Evolutionary conservation across 2,888 invertebrate species (phyloP).

Genomic region (Oscheius onirici): DNA sequence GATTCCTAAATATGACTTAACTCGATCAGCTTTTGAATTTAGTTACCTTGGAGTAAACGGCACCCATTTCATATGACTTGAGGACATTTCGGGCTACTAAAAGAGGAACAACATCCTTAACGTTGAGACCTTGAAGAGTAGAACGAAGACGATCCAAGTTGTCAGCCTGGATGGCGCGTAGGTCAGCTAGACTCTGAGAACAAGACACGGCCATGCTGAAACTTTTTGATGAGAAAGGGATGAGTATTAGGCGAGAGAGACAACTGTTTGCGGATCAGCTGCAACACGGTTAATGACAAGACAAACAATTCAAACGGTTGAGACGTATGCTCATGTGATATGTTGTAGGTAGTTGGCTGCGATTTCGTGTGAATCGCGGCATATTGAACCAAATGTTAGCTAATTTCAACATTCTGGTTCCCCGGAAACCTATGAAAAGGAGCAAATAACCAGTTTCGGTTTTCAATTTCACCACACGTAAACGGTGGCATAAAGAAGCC

Average conservation of each 20-base stretch:
- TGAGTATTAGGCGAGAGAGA: background rate
- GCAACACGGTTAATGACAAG: slow-evolving; percentile 31
- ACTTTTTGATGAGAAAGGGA: background rate
- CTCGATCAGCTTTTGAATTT: background rate
- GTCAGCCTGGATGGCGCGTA: slow-evolving; percentile 59
- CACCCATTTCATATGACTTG: slow-evolving; percentile 63
- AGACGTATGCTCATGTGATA: slow-evolving; percentile 16
- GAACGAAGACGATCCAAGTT: slow-evolving; percentile 61
- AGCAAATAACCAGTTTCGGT: no score
- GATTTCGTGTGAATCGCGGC: slow-evolving; percentile 17
- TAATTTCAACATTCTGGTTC: slow-evolving; percentile 15
- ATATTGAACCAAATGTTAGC: slow-evolving; percentile 17
- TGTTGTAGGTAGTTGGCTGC: slow-evolving; percentile 4
- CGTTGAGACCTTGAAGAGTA: slow-evolving; percentile 50
- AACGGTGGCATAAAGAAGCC: no score
- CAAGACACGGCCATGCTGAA: slow-evolving; percentile 46
- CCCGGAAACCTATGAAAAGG: no score
- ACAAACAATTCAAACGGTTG: slow-evolving; percentile 18
- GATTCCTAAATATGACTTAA: slow-evolving; percentile 43
- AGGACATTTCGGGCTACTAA: slow-evolving; percentile 67
- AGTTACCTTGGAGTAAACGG: slow-evolving; percentile 61
- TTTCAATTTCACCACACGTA: no score
- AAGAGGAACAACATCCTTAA: slow-evolving; percentile 63
- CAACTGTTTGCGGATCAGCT: slow-evolving; percentile 29
- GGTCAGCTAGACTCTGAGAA: slow-evolving; percentile 62